Conservation (phyloP, 2,888 invertebrate genomes). For the Napeogenes sylphis region DNA sequence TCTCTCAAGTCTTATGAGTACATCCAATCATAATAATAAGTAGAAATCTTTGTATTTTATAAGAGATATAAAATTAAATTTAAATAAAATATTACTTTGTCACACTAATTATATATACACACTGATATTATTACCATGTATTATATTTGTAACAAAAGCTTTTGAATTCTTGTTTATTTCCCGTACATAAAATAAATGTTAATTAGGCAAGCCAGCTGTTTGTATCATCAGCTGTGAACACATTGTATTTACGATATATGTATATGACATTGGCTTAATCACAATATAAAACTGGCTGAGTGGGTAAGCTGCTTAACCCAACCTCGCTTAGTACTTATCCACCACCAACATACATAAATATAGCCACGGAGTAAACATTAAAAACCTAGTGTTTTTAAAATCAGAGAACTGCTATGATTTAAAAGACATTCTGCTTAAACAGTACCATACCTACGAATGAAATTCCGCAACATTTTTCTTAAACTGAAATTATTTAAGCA, state of each 20-base stretch:
- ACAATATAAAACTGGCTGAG: neutral
- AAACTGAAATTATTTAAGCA: constrained; percentile 61
- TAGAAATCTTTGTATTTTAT: too few species aligned
- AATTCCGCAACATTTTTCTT: constrained; percentile 67
- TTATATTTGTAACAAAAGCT: neutral
- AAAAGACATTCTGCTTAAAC: constrained; percentile 8
- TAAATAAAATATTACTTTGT: constrained; percentile 1
- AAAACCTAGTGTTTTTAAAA: too few species aligned
- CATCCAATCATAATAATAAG: too few species aligned
- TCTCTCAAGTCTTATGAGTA: too few species aligned
- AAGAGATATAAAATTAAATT: neutral
- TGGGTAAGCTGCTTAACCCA: neutral
- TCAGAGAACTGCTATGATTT: neutral
- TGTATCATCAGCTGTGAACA: neutral
- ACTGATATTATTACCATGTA: neutral
- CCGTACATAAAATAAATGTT: neutral
- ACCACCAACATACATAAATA: neutral
- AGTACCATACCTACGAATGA: constrained; percentile 63
- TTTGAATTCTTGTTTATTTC: neutral
- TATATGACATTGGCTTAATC: constrained; percentile 3
- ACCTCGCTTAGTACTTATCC: neutral
- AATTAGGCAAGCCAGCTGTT: constrained; percentile 2
- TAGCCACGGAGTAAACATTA: too few species aligned
- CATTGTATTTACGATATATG: neutral
- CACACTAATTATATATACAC: too few species aligned